Evolutionary conservation across 2,797 vertebrate species (phyloP).

Genomic region (Nothura maculosa): DNA sequence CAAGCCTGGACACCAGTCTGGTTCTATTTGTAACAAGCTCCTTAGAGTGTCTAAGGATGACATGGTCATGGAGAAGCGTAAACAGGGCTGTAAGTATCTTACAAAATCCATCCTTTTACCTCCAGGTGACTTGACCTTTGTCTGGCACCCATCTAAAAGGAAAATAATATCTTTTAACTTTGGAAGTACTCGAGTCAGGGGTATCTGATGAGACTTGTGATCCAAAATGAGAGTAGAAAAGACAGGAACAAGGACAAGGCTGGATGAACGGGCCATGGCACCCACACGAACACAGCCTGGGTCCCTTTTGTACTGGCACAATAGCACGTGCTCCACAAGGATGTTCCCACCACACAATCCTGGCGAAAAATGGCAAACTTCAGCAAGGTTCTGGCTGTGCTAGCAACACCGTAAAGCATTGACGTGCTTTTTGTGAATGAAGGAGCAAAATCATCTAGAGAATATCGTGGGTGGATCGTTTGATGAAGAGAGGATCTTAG

Average conservation of each 20-base stretch:
- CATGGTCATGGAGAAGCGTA: not conserved
- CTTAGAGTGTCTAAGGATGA: not conserved
- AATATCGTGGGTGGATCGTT: accelerated
- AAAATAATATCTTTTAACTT: not conserved
- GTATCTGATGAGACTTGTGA: too few relatives aligned
- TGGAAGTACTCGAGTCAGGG: not conserved
- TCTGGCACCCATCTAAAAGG: not conserved
- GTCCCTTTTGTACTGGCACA: not conserved
- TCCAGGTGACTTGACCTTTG: not conserved
- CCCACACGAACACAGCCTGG: not conserved
- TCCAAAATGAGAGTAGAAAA: too few relatives aligned
- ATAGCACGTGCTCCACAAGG: accelerated
- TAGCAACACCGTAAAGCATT: not conserved
- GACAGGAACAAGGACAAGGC: not conserved
- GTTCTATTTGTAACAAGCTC: not conserved
- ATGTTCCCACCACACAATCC: accelerated
- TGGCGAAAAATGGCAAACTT: not conserved
- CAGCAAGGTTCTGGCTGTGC: not conserved
- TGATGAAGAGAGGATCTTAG: accelerated
- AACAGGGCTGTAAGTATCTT: not conserved
- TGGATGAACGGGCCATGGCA: not conserved
- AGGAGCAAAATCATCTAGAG: not conserved
- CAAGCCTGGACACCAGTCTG: not conserved
- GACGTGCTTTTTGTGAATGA: not conserved
- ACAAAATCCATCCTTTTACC: not conserved